Evolutionary conservation across 2,888 invertebrate species (phyloP), one percentile per base, ranked within the genome.

Genomic region (Vannuccia rotundouncinata): DNA sequence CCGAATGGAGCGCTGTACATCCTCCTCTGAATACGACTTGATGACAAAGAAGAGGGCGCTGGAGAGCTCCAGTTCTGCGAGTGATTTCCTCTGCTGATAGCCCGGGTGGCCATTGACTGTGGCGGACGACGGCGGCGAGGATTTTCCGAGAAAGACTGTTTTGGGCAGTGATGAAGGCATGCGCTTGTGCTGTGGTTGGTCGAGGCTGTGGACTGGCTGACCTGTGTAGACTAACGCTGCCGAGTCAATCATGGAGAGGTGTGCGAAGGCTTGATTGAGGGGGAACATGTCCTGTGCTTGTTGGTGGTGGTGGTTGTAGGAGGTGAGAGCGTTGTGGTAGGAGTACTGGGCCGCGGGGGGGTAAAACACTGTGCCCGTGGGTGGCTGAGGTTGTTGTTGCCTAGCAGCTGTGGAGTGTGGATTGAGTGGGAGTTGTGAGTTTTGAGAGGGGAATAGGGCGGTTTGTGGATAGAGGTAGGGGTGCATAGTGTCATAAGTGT

Each of bases 1-100:
- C 89, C 97, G 97, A 89, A 98, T 97, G 86, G 95, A 95, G 83
- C 95, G 93, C 89, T 95, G 94, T 88, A 98, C 95, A 89, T 98
- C 97, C 89, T 98, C 97, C 89, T 98, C 97, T 0, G 95, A 96
- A 89, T 97, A 98, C 27, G 95, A 95, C 89, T 98, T 97, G 85
- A 98, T 97, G 82, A 98, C 95, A 89, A 97, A 98, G 90, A 95
- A 98, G 83, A 17, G 5, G 28, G 76, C 76, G 10, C 17, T 5
- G 17, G 10, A 10, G 45, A 45, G 45, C 10, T 45, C 45, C 10
- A 45, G 17, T 10, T 45, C 45, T 5, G 10, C 45, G 45, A 17
- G 5, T 5, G 45, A 45, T 10, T 5, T 5, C 10, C 10, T 5
- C 45, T 45, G 45, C 10, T 45, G 45, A 45, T 45, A 45, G 5